phyloP scores from a whole-genome alignment of 2,113 vertebrate species.

The Columba janthina region DNA sequence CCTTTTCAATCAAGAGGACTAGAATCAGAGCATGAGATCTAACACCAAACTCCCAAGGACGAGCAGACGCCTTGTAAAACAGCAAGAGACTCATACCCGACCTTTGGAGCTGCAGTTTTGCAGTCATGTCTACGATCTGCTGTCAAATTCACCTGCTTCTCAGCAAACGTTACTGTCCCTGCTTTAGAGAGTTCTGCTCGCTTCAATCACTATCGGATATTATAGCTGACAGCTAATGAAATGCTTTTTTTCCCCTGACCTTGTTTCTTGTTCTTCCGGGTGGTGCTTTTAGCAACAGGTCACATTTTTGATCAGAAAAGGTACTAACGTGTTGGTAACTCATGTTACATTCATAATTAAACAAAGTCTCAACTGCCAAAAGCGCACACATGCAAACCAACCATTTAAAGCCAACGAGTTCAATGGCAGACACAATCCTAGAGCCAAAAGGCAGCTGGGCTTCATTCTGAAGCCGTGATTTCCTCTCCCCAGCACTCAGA shows the following conservation, averaged over 20 bases:
- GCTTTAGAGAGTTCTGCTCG: neutral
- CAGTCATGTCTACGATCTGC: neutral
- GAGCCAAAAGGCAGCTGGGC: neutral
- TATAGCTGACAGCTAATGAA: neutral
- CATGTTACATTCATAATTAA: neutral
- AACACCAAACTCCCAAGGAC: neutral
- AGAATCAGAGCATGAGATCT: neutral
- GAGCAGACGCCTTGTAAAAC: too few relatives aligned
- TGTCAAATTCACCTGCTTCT: neutral
- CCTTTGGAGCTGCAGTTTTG: rapidly evolving
- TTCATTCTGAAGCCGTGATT: neutral
- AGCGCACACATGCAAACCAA: neutral
- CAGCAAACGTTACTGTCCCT: neutral
- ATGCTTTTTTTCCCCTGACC: neutral
- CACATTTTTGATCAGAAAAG: neutral
- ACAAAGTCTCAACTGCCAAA: neutral
- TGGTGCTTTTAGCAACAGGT: neutral
- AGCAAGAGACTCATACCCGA: neutral
- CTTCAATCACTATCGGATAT: neutral
- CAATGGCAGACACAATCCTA: rapidly evolving
- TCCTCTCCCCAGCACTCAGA: too few relatives aligned
- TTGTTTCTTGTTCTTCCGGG: neutral
- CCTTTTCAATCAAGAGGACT: neutral
- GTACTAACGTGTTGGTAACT: neutral
- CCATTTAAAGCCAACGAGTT: neutral